Percentiles rank a stretch among this genome's conserved stretches.
These are phyloP conservation scores for Torymus aiolomorphi DNA, from an alignment of 2,888 invertebrate species.

Conservation along the genomic window DNA sequence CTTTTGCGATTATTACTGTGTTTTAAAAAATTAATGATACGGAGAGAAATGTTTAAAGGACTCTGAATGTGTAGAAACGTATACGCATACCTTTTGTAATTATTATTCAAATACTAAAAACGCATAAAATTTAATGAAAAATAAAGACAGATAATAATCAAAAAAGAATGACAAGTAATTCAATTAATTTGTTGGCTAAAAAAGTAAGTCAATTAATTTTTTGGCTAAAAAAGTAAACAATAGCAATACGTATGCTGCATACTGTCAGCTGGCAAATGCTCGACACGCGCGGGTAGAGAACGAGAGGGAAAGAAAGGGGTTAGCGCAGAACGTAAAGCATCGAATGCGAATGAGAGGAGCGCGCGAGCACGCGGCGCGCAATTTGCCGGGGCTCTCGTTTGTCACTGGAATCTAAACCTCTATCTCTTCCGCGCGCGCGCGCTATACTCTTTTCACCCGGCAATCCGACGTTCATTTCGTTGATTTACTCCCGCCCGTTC, in stretches of 20 bases:
- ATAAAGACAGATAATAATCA: no score
- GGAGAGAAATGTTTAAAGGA: no score
- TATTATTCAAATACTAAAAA: no score
- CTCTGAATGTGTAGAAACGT: no score
- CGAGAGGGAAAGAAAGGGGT: slow-evolving; percentile 11
- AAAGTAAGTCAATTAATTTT: slow-evolving; percentile 21
- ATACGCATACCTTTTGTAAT: no score
- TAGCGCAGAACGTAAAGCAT: background rate
- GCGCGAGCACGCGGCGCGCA: slow-evolving; percentile 67
- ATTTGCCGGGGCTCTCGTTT: slow-evolving; percentile 73
- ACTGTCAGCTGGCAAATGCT: background rate
- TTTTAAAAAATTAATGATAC: no score
- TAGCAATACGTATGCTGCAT: background rate
- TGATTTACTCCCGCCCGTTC: slow-evolving; percentile 24
- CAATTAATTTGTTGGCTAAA: background rate
- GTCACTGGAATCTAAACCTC: slow-evolving; percentile 63
- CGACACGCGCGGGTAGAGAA: slow-evolving; percentile 12
- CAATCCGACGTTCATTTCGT: slow-evolving; percentile 33
- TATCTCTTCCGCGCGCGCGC: slow-evolving; percentile 2
- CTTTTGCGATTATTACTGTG: no score
- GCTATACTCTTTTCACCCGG: slow-evolving; percentile 12
- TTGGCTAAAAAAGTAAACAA: slow-evolving; percentile 32
- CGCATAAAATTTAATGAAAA: no score
- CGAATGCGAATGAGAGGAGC: slow-evolving; percentile 65
- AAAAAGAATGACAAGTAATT: no score